Conservation (phyloP, 2,797 vertebrate species). For the Choloepus didactylus region DNA sequence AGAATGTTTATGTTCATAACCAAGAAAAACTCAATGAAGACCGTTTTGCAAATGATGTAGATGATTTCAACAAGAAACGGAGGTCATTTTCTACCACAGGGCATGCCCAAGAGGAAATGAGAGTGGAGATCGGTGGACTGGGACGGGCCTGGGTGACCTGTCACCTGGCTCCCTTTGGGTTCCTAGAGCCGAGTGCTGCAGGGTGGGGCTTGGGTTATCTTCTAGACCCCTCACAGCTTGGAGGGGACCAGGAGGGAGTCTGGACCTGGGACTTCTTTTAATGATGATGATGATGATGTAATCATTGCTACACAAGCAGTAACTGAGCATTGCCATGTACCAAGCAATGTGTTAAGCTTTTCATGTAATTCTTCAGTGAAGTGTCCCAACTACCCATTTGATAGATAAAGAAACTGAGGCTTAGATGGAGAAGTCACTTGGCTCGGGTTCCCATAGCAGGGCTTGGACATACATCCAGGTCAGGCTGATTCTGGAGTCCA, state of each 20-base stretch:
- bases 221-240: not conserved
- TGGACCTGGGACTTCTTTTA: not conserved
- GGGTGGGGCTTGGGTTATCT: not conserved
- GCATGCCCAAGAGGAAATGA: not conserved
- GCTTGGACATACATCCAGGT: not conserved
- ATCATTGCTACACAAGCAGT: accelerated
- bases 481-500: not conserved
- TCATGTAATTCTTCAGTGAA: not conserved
- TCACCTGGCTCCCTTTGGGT: not conserved
- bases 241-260: not conserved
- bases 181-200: not conserved
- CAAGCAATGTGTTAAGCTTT: not conserved
- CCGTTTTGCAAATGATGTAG: not conserved
- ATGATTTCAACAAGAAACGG: accelerated
- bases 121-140: not conserved
- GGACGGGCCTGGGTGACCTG: not conserved
- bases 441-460: not conserved
- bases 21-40: not conserved
- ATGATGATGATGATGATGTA: accelerated
- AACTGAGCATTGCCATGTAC: not conserved
- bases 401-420: not conserved
- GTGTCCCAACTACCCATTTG: not conserved
- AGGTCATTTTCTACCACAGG: not conserved
- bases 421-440: not conserved
- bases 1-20: not conserved